Base-by-base conservation (phyloP, 2,888 invertebrate species). In the Antheraea assamensis region DNA sequence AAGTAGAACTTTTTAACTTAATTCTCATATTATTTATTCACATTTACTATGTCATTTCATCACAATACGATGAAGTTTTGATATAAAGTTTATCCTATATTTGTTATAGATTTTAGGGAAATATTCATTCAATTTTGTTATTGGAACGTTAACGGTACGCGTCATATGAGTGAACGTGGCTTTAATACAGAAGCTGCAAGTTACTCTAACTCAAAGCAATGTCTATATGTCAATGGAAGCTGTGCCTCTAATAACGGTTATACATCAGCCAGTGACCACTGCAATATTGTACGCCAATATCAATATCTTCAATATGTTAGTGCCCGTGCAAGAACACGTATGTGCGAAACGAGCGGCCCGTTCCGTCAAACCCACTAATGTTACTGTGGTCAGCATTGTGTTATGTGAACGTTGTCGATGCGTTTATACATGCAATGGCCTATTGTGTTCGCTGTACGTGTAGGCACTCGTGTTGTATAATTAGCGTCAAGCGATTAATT, bases 401-500 rank as follows among this genome's bases (percentile, higher is more conserved):
- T 64, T 27, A 27, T 61, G 58, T 24, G 17, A 15, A 64, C 17
- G 61, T 64, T 75, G 73, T 75, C 73, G 61, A 35, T 52, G 71
- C 47, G 70, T 70, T 73, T 73, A 75, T 74, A 76, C 55, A 75
- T 78, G 76, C 79, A 74, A 76, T 74, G 58, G 78, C 86, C 88
- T 88, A 91, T 92, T 92, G 87, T 78, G 82, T 85, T 82, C 86
- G 88, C 88, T 87, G 86, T 82, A 82, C 85, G 80, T 88, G 88
- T 87, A 84, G 83, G 90, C 86, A 89, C 88, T 90, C 88, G 87
- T 90, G 88, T 88, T 83, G 86, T 88, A 87, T 92, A 92, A 92
- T 93, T 93, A 92, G 92, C 92, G 87, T 88, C 84, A 82, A 89
- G 82, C 92, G 86, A 92, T 93, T 92, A 93, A 93, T 93, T 92